Percentiles rank a stretch among this genome's conserved stretches.
These are phyloP conservation scores for Zosterops pallidus DNA, from an alignment of 2,113 vertebrate genomes.

Conservation along the genomic window DNA sequence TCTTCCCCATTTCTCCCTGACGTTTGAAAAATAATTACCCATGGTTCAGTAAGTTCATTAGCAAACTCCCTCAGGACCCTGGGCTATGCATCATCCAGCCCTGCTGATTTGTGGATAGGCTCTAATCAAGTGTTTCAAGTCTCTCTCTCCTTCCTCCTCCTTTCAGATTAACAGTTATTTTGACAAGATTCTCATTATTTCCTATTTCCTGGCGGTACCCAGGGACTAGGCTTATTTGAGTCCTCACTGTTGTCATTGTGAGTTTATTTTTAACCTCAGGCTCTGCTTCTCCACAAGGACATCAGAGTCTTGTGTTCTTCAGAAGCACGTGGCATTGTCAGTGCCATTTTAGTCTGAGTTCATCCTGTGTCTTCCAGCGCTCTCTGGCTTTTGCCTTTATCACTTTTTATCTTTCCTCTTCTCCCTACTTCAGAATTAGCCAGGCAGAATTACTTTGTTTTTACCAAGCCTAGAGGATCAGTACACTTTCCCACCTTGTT, in stretches of 20 bases:
- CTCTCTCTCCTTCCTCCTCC: conserved; percentile 41
- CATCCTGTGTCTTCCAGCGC: neutral
- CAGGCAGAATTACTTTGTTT: neutral
- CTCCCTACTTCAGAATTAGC: neutral
- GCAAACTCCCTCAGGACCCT: conserved; percentile 55
- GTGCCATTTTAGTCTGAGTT: conserved; percentile 9
- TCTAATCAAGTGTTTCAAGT: conserved; percentile 61
- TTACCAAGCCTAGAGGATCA: neutral
- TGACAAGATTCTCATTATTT: conserved; percentile 66
- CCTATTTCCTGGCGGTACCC: conserved; percentile 43
- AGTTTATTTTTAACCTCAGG: conserved; percentile 63
- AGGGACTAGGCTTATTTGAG: conserved; percentile 60
- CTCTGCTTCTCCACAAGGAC: conserved; percentile 52
- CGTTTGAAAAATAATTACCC: conserved; percentile 59
- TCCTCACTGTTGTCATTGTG: conserved; percentile 51
- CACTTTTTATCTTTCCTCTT: neutral
- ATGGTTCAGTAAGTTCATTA: conserved; percentile 66
- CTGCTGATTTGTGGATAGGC: conserved; percentile 49
- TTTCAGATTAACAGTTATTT: conserved; percentile 64
- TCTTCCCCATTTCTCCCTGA: conserved; percentile 45
- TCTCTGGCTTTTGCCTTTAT: neutral
- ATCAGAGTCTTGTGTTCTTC: conserved; percentile 27
- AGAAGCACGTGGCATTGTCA: neutral
- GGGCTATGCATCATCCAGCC: conserved; percentile 53
- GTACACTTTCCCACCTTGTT: neutral